Base-by-base conservation (phyloP, 2,113 vertebrate species). In the Nymphicus hollandicus region DNA sequence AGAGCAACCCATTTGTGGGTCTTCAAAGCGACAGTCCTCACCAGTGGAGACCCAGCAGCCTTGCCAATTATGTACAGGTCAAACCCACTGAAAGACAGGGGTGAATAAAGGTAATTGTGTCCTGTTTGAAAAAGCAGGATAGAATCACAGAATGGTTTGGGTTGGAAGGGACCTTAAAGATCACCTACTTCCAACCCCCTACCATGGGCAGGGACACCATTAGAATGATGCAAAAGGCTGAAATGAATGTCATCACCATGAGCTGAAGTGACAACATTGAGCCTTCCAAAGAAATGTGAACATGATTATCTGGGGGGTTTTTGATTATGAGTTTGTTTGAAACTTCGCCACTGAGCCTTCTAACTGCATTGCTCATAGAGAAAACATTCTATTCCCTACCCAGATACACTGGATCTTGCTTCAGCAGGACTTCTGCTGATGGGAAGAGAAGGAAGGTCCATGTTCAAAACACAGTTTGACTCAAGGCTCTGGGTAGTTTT, bases 31-130 rank as follows among this genome's bases (percentile, higher is more conserved):
- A 50, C 24, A 5, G 44, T 2, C 23, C 31, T 60, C 2, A 0
- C n/a, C 49, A 46, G 68, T 0, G 0, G 23, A 25, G 47, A 41
- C 71, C 24, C 31, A 3, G 50, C 52, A 83, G 24, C 55, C 56
- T 49, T 65, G 49, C 17, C 17, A 29, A 1, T 1, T 1, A 16
- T 0, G 4, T 6, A 19, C n/a, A 35, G 50, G 35, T 61, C 24
- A 66, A 46, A 63, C 6, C 44, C 23, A 35, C 49, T 41, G 47
- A 49, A 29, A 63, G 49, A 33, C 37, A 25, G 25, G 14, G 35
- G 24, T 7, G 20, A 69, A 65, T 13, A 24, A 64, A 58, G 17
- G 81, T 9, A 35, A 64, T 4, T 5, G 20, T 9, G 41, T 86
- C 77, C 50, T 50, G 17, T 16, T 31, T 35, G 56, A 29, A 46